Evolutionary conservation across 35 echinoderm and acorn worm species (phyloP).

Genomic region (Patiria miniata): DNA sequence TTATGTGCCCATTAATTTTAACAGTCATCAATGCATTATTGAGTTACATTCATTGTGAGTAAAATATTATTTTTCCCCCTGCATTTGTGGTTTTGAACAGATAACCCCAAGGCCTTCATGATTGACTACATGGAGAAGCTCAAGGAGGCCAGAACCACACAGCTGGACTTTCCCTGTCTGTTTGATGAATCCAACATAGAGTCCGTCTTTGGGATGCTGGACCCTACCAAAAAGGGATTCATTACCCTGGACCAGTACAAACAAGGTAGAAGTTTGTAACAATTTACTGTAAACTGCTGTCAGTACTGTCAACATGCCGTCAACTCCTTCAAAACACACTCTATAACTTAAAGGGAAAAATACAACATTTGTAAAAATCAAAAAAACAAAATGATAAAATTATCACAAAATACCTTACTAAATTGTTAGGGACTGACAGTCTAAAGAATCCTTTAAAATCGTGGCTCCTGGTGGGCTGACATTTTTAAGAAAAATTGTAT

Average conservation of each 20-base stretch:
- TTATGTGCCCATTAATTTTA: no score
- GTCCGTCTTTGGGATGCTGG: slow-evolving; percentile 96
- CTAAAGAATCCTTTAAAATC: no score
- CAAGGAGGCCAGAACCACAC: slow-evolving; percentile 86
- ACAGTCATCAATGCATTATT: no score
- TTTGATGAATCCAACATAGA: slow-evolving; percentile 96
- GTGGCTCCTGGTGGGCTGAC: no score
- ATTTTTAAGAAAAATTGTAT: no score
- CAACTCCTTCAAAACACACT: no score
- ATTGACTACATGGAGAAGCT: slow-evolving; percentile 76
- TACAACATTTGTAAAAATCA: no score
- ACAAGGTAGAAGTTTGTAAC: slow-evolving; percentile 62
- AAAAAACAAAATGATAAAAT: no score
- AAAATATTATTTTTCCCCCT: neutral
- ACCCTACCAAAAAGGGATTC: slow-evolving; percentile 94
- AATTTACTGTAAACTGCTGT: no score
- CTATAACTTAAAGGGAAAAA: slow-evolving; percentile 6
- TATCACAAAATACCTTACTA: no score
- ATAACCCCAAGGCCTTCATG: slow-evolving; percentile 99
- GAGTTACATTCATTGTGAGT: neutral
- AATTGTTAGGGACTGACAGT: no score
- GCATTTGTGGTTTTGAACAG: slow-evolving; percentile 43
- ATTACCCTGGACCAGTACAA: slow-evolving; percentile 86
- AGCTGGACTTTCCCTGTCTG: slow-evolving; percentile 84
- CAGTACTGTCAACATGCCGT: no score